These are phyloP conservation scores for Ginglymostoma cirratum DNA, from an alignment of 2,113 vertebrate species.

Conservation along the genomic window DNA sequence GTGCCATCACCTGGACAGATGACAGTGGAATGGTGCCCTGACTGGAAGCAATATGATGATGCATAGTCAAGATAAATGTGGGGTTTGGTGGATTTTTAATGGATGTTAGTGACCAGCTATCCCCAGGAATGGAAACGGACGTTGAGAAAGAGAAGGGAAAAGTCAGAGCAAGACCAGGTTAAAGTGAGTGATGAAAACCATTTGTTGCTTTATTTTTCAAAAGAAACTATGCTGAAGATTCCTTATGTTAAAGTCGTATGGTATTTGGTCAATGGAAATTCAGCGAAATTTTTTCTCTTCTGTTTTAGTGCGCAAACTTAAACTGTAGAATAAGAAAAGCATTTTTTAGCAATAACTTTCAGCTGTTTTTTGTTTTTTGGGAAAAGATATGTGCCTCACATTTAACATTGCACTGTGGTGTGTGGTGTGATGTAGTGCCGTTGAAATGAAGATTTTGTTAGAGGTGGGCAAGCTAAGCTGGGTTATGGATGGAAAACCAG, in stretches of 20 bases:
- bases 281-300: neutral
- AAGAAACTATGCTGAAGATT: neutral
- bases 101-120: too few relatives aligned
- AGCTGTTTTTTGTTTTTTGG: neutral
- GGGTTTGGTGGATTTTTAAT: too few relatives aligned
- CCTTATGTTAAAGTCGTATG: neutral
- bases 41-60: too few relatives aligned
- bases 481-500: neutral
- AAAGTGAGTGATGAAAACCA: too few relatives aligned
- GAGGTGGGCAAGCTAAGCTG: neutral
- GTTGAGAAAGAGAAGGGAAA: too few relatives aligned
- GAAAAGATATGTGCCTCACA: conserved; percentile 48
- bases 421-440: conserved; percentile 51
- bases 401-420: conserved; percentile 47
- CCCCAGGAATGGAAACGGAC: too few relatives aligned
- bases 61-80: too few relatives aligned
- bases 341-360: neutral
- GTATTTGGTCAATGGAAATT: neutral
- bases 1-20: too few relatives aligned
- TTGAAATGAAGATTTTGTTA: conserved; percentile 38
- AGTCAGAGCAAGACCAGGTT: too few relatives aligned
- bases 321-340: neutral
- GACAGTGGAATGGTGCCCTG: too few relatives aligned
- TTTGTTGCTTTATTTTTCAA: neutral
- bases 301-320: neutral